Evolutionary conservation across 2,113 vertebrate species (phyloP).

Genomic region (Dicaeum eximium): DNA sequence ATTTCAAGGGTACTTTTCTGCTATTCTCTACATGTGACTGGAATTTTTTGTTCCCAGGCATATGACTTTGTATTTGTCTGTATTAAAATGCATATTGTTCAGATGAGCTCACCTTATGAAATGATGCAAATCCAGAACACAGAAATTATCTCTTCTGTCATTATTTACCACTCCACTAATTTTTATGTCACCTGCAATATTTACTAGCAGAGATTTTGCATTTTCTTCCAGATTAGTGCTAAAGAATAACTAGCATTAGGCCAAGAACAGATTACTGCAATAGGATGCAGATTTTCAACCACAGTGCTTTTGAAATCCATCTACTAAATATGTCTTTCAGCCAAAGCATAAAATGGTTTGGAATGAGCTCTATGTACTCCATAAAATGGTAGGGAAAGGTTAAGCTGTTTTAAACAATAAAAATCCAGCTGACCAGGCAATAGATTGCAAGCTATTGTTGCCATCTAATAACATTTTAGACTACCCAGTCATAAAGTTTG

Average conservation of each 20-base stretch:
- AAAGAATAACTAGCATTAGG: not conserved
- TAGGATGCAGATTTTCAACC: not conserved
- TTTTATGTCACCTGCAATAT: conserved; percentile 32
- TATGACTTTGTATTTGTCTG: conserved; percentile 1
- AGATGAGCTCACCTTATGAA: not conserved
- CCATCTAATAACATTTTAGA: conserved; percentile 18
- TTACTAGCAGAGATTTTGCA: conserved; percentile 10
- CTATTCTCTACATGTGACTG: not conserved
- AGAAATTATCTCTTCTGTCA: not conserved
- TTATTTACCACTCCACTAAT: conserved; percentile 49
- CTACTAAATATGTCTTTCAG: not conserved
- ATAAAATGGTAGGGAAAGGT: not conserved
- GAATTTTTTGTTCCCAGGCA: conserved; percentile 19
- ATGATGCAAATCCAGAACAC: conserved; percentile 17
- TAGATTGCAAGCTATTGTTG: not conserved
- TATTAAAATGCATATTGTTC: conserved; percentile 11
- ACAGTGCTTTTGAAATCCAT: not conserved
- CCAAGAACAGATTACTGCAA: not conserved
- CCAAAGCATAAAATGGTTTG: not conserved
- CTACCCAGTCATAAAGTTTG: not conserved
- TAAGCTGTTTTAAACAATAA: conserved; percentile 33
- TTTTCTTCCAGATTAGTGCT: not conserved
- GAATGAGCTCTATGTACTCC: not conserved
- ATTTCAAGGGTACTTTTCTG: conserved; percentile 47
- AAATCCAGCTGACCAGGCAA: conserved; percentile 42